Evolutionary conservation across 2,113 vertebrate species (phyloP), one percentile per base, ranked within the genome.

Genomic region (Corythornis madagascariensis): DNA sequence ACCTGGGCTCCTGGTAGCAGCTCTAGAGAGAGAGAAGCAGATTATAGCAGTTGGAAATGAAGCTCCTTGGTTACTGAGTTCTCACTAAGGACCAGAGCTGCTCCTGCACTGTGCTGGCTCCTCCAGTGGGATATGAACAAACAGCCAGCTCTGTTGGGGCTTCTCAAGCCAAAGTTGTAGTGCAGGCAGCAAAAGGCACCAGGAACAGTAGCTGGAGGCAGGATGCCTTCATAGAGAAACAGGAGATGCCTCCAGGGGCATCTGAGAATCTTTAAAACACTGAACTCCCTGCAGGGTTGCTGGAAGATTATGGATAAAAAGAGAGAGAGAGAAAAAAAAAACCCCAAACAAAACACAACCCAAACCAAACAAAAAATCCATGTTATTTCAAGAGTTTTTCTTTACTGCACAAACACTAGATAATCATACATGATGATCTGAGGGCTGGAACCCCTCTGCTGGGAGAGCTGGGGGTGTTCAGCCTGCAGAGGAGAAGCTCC

Each of bases 171-270:
- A 16, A 70, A 80, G n/a, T 57, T 83, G 76, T 15, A 28, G 7
- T 66, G 47, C 16, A 79, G 75, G 45, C 35, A 65, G 72, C 48
- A 78, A 84, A 71, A 88, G 16, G 55, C 55, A 83, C 16, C 50
- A 73, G 65, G 88, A 92, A 60, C 8, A 80, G 67, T 48, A 92
- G 88, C 78, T 88, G 88, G 53, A 92, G 48, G 88, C 75, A 87
- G 22, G 18, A 13, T 71, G n/a, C 40, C 43, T 56, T 56, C 55
- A 69, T 70, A 79, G 45, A 18, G 35, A 50, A 83, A 33, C 16
- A 31, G 4, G 19, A 29, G 25, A 29, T 21, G 86, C n/a, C 81
- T 86, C 70, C 4, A 64, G 29, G 70, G 53, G 45, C 59, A 61
- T 84, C 52, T 65, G 48, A 17, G 88, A 11, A 66, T 55, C 7